Evolutionary conservation across 2,888 invertebrate genomes (phyloP).

Genomic region (Drosophila mayaguana): DNA sequence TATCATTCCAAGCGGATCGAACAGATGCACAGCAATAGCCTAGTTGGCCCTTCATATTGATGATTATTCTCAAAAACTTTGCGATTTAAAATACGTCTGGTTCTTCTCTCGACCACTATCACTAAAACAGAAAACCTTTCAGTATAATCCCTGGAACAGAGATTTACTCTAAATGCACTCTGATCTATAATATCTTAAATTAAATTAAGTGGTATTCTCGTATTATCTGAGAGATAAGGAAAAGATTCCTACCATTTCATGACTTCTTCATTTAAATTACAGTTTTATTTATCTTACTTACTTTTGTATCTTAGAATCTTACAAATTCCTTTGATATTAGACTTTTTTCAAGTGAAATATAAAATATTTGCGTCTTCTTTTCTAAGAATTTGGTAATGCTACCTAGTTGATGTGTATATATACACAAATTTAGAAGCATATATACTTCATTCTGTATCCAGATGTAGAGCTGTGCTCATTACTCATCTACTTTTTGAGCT

Average conservation of each 20-base stretch:
- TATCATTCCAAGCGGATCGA: no score
- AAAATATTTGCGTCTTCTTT: conserved; percentile 20
- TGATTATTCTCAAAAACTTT: no score
- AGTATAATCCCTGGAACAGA: no score
- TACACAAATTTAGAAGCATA: not conserved
- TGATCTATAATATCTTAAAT: no score
- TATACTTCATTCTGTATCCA: not conserved
- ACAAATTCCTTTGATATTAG: not conserved
- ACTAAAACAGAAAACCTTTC: no score
- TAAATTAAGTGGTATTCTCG: not conserved
- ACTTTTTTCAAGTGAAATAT: conserved; percentile 19
- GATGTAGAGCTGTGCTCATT: conserved; percentile 64
- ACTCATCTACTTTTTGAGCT: conserved; percentile 59
- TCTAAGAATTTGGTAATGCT: conserved; percentile 43
- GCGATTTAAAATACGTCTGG: no score
- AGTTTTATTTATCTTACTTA: not conserved
- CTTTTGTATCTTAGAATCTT: no score
- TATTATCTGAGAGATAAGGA: not conserved
- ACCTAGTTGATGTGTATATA: not conserved
- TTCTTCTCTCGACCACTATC: no score
- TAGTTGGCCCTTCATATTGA: no score
- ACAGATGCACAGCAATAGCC: no score
- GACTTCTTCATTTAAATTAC: not conserved
- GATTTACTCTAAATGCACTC: no score
- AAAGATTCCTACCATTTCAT: not conserved